Base-by-base conservation (phyloP, 2,797 vertebrate species). In the Chiroxiphia lanceolata region DNA sequence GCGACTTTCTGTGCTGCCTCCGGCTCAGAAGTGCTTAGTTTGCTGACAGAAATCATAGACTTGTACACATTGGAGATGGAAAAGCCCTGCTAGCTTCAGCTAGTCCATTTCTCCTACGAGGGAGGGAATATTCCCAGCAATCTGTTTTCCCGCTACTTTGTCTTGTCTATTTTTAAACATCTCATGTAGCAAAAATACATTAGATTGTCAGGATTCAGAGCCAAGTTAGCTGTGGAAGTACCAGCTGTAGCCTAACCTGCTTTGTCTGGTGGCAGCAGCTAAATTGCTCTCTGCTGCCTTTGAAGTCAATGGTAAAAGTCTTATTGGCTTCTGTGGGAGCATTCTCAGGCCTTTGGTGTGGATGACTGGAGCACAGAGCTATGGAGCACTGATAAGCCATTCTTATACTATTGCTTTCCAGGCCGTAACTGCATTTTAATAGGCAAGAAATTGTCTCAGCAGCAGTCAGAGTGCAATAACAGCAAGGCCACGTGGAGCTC, bases 401-500 rank as follows among this genome's bases (percentile, higher is more conserved):
- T 91, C 95, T 89, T 94, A 90, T 54, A 53, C 77, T 89, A 87
- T 72, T 22, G 4, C 89, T 89, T 96, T 89, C 94, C 82, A 86
- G 83, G 86, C 92, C 12, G 0, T 96, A 96, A 96, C 92, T 96
- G 94, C 95, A 83, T 96, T 97, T 97, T 96, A 97, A 95, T 96
- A 95, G 95, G 96, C 94, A 97, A 97, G 95, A 97, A 96, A 96
- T 96, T 94, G 96, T 96, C 95, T 97, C 95, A 95, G 96, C 86
- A 93, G 95, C 94, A 95, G 91, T 85, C 93, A 89, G 95, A 90
- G 95, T 85, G 75, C 95, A 97, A 91, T 96, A 95, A 96, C 74
- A 95, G 94, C 95, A 95, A 87, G 89, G 69, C 68, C 78, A 40
- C 48, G 75, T 18, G 47, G 86, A 95, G 81, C 75, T 65, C 6